These are phyloP conservation scores for Drosophila flavopinicola DNA, from an alignment of 2,888 invertebrate genomes.

Conservation along the genomic window DNA sequence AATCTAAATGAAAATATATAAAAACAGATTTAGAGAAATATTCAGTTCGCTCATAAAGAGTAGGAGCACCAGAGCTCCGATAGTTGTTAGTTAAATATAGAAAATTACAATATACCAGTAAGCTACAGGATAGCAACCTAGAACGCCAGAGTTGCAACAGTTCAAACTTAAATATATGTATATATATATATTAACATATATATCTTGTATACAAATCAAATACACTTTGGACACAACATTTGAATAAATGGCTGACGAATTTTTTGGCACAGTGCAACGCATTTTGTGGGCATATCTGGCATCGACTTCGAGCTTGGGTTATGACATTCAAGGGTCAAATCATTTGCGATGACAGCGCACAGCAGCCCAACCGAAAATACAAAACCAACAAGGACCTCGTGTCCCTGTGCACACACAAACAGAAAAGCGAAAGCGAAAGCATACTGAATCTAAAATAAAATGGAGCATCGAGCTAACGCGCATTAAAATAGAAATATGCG, in stretches of 20 bases:
- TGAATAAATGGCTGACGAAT: no score
- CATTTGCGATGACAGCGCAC: conserved; percentile 32
- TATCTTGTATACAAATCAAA: no score
- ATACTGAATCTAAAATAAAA: conserved; percentile 10
- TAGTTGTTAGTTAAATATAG: no score
- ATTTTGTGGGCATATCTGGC: conserved; percentile 1
- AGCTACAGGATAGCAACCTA: no score
- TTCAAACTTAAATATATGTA: no score
- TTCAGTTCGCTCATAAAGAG: no score
- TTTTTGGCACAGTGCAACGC: conserved; percentile 14
- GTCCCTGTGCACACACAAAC: conserved; percentile 1
- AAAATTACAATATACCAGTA: no score
- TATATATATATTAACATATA: no score
- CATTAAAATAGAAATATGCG: conserved; percentile 54
- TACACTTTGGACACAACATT: not conserved
- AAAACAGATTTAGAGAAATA: no score
- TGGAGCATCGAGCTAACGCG: conserved; percentile 6
- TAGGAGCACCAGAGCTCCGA: no score
- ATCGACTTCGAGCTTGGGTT: conserved; percentile 18
- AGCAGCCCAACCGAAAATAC: conserved; percentile 35
- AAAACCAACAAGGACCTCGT: conserved; percentile 18
- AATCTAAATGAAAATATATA: not conserved
- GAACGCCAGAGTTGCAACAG: no score
- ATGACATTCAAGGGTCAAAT: conserved; percentile 68
- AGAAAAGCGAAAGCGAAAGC: not conserved